Evolutionary conservation across 2,113 vertebrate species (phyloP), one percentile per base, ranked within the genome.

Genomic region (Crotalus helleri): DNA sequence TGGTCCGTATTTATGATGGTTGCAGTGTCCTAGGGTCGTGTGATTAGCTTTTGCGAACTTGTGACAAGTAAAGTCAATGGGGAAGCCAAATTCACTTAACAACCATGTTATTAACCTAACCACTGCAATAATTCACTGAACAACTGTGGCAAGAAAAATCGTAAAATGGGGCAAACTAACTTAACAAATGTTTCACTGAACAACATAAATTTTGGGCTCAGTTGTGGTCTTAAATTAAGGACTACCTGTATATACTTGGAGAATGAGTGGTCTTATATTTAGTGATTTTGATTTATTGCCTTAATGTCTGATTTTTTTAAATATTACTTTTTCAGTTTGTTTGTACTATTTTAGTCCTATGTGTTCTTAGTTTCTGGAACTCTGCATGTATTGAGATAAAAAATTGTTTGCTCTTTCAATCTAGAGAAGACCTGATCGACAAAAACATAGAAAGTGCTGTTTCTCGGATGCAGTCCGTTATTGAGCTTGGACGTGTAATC

Each of bases 401-500:
- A 94, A 94, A 94, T 21, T 29, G 33, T 95, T 91, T 85, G 15
- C 64, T 95, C 95, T 94, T 92, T 93, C 81, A 85, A 95, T 95
- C 33, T 91, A 99, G 99, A 95, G 98, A 99, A 95, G 96, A 97
- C 90, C 92, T 99, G 97, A 99, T 99, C 94, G 98, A 99, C 98
- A 98, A 98, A 97, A 99, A 98, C 91, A 99, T 98, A 11, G 99
- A 99, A 97, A 98, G 95, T 5, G 98, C 99, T 0, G 98, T 99
- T 69, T 98, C 98, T 91, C 98, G 98, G 94, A 99, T 99, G 99
- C 99, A 99, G 96, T 99, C 99, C 17, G 98, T 99, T 97, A 99
- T 99, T 95, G 99, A 99, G 96, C 98, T 99, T 92, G 99, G 99
- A 53, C 97, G 99, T 95, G 99, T 99, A 96, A 99, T 99, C 96